Evolutionary conservation across 1,140 invertebrate genomes (phyloP), one percentile per base, ranked within the genome.

Genomic region (Drosophila busckii): DNA sequence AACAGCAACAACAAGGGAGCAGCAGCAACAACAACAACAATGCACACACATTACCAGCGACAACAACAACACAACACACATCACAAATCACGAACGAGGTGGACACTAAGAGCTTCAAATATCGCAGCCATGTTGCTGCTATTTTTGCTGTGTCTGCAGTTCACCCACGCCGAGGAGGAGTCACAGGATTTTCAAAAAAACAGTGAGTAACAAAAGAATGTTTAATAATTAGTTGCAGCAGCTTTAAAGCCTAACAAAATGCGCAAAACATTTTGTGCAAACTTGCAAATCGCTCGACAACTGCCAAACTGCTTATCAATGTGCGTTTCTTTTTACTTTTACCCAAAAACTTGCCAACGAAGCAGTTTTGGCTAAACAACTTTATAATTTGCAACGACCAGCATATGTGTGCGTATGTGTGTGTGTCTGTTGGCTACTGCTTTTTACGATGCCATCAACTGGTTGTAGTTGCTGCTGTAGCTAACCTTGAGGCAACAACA

Each of bases 151-250:
- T 59, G 59, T 53, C 60, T 68, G 59, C 61, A 59, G 45, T 46
- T 53, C 38, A 60, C 54, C 4, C 44, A 15, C 10, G 73, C 73
- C 20, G 75, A 78, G 46, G 73, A 80, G 54, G 83, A 86, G 29
- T 84, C 84, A 31, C 84, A 86, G 71, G 83, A 86, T 20, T 86
- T 86, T 67, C 84, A 86, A 67, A 86, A 85, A 60, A 86, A 86
- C 73, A 86, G 84, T 86, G 61, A 86, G 84, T 86, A 65, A 53
- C 28, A 29, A 8, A 3, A 8, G 1, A 8, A 26, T 19, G 31
- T 5, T 10, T 13, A 38, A 35, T 38, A 32, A 37, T 46, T 52
- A 62, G 32, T 19, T 55, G 54, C 15, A 29, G 59, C 46, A 60
- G 41, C 44, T 34, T 61, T 50, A 28, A 34, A 23, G 15, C 16